phyloP scores from a whole-genome alignment of 1,140 invertebrate genomes.

The Nasonia vitripennis region DNA sequence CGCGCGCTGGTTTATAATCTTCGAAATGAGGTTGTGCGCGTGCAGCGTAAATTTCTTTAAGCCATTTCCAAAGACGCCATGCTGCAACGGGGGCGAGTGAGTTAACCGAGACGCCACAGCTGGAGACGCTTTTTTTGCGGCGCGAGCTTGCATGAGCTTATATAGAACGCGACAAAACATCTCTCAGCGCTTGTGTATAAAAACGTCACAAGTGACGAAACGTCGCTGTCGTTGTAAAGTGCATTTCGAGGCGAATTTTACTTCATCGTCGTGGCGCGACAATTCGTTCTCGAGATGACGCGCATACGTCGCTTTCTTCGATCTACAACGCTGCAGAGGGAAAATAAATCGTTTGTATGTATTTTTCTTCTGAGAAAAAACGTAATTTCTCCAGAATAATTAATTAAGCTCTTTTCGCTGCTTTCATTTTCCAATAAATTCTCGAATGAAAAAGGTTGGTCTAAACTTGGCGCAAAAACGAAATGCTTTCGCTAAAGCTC shows the following conservation, averaged over 20 bases:
- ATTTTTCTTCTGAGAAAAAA: background rate
- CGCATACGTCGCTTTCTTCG: background rate
- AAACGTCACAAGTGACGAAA: conserved; percentile 22
- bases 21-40: background rate
- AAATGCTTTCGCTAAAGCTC: background rate
- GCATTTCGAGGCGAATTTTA: background rate
- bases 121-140: background rate
- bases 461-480: background rate
- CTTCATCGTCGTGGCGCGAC: background rate
- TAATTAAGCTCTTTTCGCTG: background rate
- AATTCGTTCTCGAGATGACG: too few relatives aligned
- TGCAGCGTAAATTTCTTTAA: background rate
- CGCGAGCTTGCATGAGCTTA: background rate
- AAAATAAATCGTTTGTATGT: too few relatives aligned
- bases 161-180: background rate
- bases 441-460: too few relatives aligned
- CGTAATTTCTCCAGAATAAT: background rate
- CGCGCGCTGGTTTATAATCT: background rate
- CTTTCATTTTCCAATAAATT: background rate
- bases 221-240: background rate
- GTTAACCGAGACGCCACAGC: conserved; percentile 4
- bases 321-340: too few relatives aligned
- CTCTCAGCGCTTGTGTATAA: background rate
- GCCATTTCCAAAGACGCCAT: background rate
- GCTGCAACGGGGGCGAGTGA: background rate